A percentile compares a stretch with the other conserved stretches of the same genome.
Evolutionary conservation across 2,888 invertebrate genomes (phyloP).

Genomic region (Ophraella communa): DNA sequence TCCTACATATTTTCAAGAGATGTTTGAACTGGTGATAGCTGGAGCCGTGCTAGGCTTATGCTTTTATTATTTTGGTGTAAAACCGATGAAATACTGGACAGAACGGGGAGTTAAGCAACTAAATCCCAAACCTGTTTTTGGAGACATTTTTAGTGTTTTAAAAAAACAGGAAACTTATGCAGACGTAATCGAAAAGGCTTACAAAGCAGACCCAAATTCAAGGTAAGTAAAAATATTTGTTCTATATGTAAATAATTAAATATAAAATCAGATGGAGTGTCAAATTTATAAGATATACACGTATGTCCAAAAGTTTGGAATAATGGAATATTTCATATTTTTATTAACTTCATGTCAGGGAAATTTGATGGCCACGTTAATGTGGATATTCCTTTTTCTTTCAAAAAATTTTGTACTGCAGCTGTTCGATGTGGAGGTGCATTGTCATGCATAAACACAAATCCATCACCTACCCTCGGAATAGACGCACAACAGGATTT

Average conservation of each 20-base stretch:
- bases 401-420: too few relatives aligned
- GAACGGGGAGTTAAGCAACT: slow-evolving; percentile 32
- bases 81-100: slow-evolving; percentile 29
- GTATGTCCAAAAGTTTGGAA: too few relatives aligned
- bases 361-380: too few relatives aligned
- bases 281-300: too few relatives aligned
- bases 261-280: neutral
- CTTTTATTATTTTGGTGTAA: slow-evolving; percentile 7
- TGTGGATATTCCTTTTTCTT: too few relatives aligned
- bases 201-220: neutral
- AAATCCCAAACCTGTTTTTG: slow-evolving; percentile 35
- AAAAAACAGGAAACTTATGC: slow-evolving; percentile 27
- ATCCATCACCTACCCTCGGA: too few relatives aligned
- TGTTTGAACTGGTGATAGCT: neutral
- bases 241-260: neutral
- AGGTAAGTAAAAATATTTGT: neutral
- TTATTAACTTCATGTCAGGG: too few relatives aligned
- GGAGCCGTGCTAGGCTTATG: neutral
- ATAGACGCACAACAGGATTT: too few relatives aligned
- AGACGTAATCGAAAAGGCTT: neutral
- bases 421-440: too few relatives aligned
- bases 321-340: too few relatives aligned
- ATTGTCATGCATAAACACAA: too few relatives aligned
- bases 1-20: too few relatives aligned
- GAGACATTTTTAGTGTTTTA: slow-evolving; percentile 30